Conservation (phyloP, 2,888 invertebrate genomes). For the Phaonia tiefii region DNA sequence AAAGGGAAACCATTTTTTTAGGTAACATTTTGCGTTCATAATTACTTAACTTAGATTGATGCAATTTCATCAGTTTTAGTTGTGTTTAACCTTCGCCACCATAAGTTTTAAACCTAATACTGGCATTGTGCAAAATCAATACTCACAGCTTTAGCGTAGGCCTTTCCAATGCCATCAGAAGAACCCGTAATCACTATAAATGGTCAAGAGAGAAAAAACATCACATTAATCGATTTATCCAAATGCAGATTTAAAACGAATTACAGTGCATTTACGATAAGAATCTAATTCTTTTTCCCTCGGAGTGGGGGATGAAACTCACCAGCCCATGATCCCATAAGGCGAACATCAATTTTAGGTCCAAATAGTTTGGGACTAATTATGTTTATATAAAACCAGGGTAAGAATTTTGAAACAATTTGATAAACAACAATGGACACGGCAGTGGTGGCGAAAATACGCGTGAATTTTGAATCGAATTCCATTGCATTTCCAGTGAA, state of each 20-base stretch:
- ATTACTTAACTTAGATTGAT: too few relatives aligned
- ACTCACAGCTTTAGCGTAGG: slow-evolving; percentile 87
- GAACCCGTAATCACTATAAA: slow-evolving; percentile 90
- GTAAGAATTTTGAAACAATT: slow-evolving; percentile 77
- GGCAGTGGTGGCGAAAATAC: slow-evolving; percentile 72
- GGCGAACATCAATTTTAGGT: slow-evolving; percentile 84
- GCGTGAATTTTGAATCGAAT: slow-evolving; percentile 69
- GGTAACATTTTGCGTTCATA: too few relatives aligned
- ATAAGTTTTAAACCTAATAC: too few relatives aligned
- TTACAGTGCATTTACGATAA: slow-evolving; percentile 28
- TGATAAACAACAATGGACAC: slow-evolving; percentile 76
- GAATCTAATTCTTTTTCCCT: background rate
- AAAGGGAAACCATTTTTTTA: too few relatives aligned
- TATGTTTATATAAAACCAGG: slow-evolving; percentile 80
- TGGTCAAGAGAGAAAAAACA: slow-evolving; percentile 15
- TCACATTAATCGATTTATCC: background rate
- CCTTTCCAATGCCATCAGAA: slow-evolving; percentile 94
- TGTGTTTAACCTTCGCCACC: too few relatives aligned
- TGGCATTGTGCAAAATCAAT: slow-evolving; percentile 40
- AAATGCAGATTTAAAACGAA: background rate
- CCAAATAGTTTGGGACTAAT: slow-evolving; percentile 83
- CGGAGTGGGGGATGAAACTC: slow-evolving; percentile 30
- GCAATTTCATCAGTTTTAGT: too few relatives aligned
- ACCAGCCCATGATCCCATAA: slow-evolving; percentile 88
- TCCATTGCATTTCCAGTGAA: slow-evolving; percentile 67